Evolutionary conservation across 2,797 vertebrate genomes (phyloP).

Genomic region (Rhinatrema bivittatum): DNA sequence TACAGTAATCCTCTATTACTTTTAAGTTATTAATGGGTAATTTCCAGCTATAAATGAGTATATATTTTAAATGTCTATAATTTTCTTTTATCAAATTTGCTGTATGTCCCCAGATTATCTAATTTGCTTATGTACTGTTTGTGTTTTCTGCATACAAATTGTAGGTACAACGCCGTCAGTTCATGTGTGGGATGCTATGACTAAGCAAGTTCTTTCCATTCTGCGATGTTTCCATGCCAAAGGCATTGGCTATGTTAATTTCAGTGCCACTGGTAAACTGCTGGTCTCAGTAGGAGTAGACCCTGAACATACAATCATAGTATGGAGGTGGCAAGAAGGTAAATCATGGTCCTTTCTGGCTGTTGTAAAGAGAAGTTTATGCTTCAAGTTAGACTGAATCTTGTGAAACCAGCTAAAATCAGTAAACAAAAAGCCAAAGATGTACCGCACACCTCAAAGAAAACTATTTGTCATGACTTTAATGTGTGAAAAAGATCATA

Average conservation of each 20-base stretch:
- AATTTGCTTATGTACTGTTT: too few relatives aligned
- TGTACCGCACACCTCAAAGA: neutral
- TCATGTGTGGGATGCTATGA: conserved; percentile 91
- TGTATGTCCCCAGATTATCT: too few relatives aligned
- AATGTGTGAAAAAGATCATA: accelerated
- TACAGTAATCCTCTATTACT: conserved; percentile 9
- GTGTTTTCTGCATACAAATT: neutral
- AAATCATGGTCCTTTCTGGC: neutral
- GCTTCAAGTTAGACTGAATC: too few relatives aligned
- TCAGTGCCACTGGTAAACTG: conserved; percentile 92
- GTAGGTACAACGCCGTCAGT: conserved; percentile 83
- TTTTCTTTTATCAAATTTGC: too few relatives aligned
- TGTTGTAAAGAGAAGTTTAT: accelerated
- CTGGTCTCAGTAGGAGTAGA: conserved; percentile 90
- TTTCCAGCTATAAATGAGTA: conserved; percentile 9
- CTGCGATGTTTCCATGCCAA: conserved; percentile 87
- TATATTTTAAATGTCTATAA: conserved; percentile 15
- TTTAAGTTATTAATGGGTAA: conserved; percentile 1
- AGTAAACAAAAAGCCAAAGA: too few relatives aligned
- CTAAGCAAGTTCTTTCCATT: conserved; percentile 87
- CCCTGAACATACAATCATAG: conserved; percentile 84
- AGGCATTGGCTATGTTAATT: conserved; percentile 85
- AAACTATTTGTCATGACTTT: too few relatives aligned
- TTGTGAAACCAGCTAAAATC: too few relatives aligned
- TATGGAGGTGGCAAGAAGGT: conserved; percentile 98